phyloP scores from a whole-genome alignment of 2,797 vertebrate species.

The Phalloptychus januarius region DNA sequence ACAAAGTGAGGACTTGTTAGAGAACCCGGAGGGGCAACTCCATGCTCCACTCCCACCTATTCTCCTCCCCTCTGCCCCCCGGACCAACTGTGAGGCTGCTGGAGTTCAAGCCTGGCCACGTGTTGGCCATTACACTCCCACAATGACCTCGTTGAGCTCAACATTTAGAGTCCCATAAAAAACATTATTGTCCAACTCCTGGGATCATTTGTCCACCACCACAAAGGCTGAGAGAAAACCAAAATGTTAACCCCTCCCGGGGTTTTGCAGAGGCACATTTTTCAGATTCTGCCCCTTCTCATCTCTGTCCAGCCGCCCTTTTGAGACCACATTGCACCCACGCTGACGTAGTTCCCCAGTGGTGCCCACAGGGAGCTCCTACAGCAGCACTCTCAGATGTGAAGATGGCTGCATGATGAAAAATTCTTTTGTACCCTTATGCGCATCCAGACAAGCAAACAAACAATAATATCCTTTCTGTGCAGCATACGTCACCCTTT shows the following conservation, averaged over 20 bases:
- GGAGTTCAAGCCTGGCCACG: constrained; percentile 90
- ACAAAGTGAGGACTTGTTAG: constrained; percentile 88
- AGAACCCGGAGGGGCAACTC: constrained; percentile 72
- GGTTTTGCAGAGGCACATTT: constrained; percentile 78
- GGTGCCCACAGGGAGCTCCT: constrained; percentile 67
- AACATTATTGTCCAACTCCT: constrained; percentile 92
- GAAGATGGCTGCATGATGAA: constrained; percentile 65
- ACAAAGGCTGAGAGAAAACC: constrained; percentile 82
- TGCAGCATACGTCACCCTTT: constrained; percentile 51
- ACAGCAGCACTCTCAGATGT: constrained; percentile 69
- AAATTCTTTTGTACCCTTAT: constrained; percentile 55
- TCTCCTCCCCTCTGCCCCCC: constrained; percentile 72
- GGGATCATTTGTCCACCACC: constrained; percentile 87
- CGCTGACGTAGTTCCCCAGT: constrained; percentile 71
- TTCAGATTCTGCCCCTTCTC: constrained; percentile 81
- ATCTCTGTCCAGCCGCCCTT: constrained; percentile 53
- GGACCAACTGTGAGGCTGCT: constrained; percentile 77
- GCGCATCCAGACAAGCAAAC: constrained; percentile 48
- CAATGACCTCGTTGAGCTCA: constrained; percentile 89
- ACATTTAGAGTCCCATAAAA: constrained; percentile 92
- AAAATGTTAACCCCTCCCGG: constrained; percentile 85
- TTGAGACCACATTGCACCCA: constrained; percentile 66
- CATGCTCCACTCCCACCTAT: constrained; percentile 60
- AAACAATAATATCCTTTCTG: constrained; percentile 67
- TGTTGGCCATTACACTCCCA: constrained; percentile 87